phyloP scores from a whole-genome alignment of 2,797 vertebrate genomes.

The Catharus ustulatus region DNA sequence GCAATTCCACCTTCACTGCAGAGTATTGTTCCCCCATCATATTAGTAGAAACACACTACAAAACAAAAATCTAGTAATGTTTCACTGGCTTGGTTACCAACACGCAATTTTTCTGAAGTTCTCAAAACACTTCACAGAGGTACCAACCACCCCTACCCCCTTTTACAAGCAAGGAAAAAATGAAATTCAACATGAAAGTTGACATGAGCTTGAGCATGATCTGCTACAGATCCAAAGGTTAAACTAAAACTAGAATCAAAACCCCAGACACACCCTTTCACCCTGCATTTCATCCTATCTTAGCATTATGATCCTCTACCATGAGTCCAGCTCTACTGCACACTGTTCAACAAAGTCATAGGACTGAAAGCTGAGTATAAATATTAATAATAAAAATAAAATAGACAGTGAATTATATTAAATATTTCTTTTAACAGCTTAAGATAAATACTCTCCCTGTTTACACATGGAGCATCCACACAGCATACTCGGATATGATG shows the following conservation, averaged over 20 bases:
- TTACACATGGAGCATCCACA: neutral
- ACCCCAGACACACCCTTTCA: neutral
- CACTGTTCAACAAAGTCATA: neutral
- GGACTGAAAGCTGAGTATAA: neutral
- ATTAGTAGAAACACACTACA: neutral
- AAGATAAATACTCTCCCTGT: neutral
- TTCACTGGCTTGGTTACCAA: neutral
- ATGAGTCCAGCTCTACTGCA: neutral
- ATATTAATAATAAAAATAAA: neutral
- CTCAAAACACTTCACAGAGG: neutral
- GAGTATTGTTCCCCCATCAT: neutral
- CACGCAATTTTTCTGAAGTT: neutral
- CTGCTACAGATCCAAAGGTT: neutral
- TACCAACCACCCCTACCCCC: neutral
- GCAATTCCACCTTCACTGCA: neutral
- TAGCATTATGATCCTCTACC: neutral
- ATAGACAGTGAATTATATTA: neutral
- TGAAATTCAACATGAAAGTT: neutral
- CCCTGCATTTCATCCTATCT: neutral
- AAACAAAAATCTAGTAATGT: neutral
- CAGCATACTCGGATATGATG: neutral
- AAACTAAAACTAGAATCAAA: neutral
- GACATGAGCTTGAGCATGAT: neutral
- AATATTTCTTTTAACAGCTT: neutral
- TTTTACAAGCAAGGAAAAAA: neutral